Evolutionary conservation across 2,888 invertebrate species (phyloP), one percentile per base, ranked within the genome.

Genomic region (Polydrusus pterygomalis): DNA sequence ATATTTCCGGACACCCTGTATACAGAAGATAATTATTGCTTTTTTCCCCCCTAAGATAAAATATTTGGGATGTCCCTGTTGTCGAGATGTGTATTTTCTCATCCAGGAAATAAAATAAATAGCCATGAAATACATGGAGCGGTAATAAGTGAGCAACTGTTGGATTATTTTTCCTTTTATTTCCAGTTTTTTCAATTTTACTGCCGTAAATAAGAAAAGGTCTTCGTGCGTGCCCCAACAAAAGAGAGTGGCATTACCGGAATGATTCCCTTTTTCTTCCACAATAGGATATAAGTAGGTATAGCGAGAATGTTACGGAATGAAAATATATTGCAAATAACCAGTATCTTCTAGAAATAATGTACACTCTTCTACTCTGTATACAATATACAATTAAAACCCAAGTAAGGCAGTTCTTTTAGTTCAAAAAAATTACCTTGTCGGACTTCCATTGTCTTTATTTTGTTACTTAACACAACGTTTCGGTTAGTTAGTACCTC

Each of bases 201-300:
- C 73, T 67, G 64, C 68, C 60, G 73, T 73, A 73, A 73, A 68
- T 73, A 73, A 73, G 68, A 56, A 70, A 51, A 74, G 70, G 74
- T 74, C 67, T 74, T 74, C 58, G 69, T 69, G 69, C 69, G 60
- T 60, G 69, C 60, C 58, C 45, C 17, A 15, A 58, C 58, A 69
- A 69, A 60, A 20, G 60, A 58, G 43, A 69, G 56, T 45, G 60
- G 69, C 69, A 69, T 69, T 69, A 69, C 60, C 17, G 20, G 47
- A 69, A 69, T 25, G 56, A 60, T 58, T 45, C 30, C 58, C 40
- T 69, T 58, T 69, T 56, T 43, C 58, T 38, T 60, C 17, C 38
- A 38, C 58, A 60, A 60, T 60, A 60, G 15, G 38, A 38, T 40
- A 60, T 60, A 38, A 18, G 34, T 58, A 34, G 2, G 34, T 25